Base-by-base conservation (phyloP, 2,113 vertebrate species). In the Turnix velox region DNA sequence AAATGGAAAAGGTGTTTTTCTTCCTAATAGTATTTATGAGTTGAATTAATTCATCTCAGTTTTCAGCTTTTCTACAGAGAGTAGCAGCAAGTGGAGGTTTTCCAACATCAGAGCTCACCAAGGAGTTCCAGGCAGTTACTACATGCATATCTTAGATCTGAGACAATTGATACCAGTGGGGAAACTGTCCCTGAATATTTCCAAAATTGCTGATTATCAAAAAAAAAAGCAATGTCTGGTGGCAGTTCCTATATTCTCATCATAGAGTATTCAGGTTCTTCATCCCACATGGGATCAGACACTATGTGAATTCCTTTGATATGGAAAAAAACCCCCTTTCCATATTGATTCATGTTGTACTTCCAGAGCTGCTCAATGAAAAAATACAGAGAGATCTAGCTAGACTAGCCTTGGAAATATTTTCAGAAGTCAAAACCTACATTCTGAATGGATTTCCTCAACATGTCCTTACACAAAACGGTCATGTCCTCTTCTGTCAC, bases 401-500 rank as follows among this genome's bases (percentile, higher is more conserved):
- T 58, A 10, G 62, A 54, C 45, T 25, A 52, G 18, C 22, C 39
- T 74, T 33, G 74, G 46, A 90, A 52, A 59, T 39, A 54, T 49
- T 72, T 94, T 89, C 69, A 84, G 71, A 73, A 91, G 65, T 45
- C 35, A 86, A 81, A 93, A 61, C 35, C 11, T 7, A 61, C 14
- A 66, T 45, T 81, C 45, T 92, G 65, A 69, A 85, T 45, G 39
- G 22, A 82, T 95, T 92, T 83, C 54, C 58, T 66, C 80, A 83
- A 35, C 13, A 46, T 3, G 28, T 85, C 55, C 91, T 98, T 96
- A 99, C 99, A 97, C 84, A 99, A 94, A 28, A 96, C 90, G 0
- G 84, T 74, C 91, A 98, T 51, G 55, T 99, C 98, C 1, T 94
- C 93, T 58, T 84, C 96, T 37, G 97, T 98, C 25, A 99, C 86